Conservation (phyloP, 2,797 vertebrate species). For the Amphiprion clarkii region DNA sequence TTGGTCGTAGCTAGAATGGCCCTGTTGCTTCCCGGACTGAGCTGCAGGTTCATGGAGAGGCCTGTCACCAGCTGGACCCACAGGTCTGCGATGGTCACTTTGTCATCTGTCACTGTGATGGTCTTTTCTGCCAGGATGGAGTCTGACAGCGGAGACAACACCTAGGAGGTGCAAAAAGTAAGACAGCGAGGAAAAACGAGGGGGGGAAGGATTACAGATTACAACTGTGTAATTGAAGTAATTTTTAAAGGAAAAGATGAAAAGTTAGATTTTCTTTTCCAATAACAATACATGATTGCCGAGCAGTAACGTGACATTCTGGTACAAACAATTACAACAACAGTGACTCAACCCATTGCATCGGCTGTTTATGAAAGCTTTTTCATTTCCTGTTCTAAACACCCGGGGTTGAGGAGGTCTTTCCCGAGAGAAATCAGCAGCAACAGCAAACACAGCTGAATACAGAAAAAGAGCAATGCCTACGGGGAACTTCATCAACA, state of each 20-base stretch:
- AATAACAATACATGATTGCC: constrained; percentile 7
- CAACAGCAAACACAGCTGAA: constrained; percentile 19
- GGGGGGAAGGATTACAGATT: neutral
- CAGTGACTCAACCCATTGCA: constrained; percentile 40
- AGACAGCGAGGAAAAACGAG: neutral
- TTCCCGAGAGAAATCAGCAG: constrained; percentile 67
- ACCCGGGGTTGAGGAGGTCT: constrained; percentile 11
- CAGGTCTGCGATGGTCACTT: constrained; percentile 94
- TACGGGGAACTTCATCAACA: constrained; percentile 38
- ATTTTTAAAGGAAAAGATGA: constrained; percentile 15
- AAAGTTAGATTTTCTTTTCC: neutral
- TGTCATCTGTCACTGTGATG: constrained; percentile 93
- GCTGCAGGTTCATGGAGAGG: constrained; percentile 91
- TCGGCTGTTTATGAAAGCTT: constrained; percentile 50
- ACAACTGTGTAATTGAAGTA: neutral
- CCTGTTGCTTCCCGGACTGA: constrained; percentile 87
- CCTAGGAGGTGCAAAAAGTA: constrained; percentile 77
- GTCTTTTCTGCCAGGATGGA: constrained; percentile 97
- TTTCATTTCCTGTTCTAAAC: constrained; percentile 67
- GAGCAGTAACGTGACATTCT: constrained; percentile 38
- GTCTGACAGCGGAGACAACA: constrained; percentile 95
- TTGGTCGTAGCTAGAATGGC: constrained; percentile 90
- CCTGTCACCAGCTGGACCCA: constrained; percentile 94
- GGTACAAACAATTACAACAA: constrained; percentile 47
- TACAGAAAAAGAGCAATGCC: constrained; percentile 13